Evolutionary conservation across 2,797 vertebrate genomes (phyloP), one percentile per base, ranked within the genome.

Genomic region (Mus spretus): DNA sequence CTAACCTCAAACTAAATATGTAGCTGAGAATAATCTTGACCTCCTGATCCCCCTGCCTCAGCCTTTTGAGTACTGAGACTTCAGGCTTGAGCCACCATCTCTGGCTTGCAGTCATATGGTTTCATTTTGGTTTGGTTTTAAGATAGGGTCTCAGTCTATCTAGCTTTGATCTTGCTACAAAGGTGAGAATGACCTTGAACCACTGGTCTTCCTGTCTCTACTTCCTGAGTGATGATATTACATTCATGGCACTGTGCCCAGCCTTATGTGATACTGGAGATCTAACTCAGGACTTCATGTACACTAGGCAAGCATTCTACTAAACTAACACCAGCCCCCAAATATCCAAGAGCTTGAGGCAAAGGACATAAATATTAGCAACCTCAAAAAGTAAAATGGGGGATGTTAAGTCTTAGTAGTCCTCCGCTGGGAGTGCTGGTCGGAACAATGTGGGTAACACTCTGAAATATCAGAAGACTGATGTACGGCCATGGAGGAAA

Each of bases 391-490:
- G 50, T 13, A 90, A 96, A 93, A 47, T 90, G 31, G 91, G 19
- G 63, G 17, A 47, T 67, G 15, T 63, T 89, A 65, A 72, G 34
- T 86, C 89, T 70, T 79, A 55, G 55, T 90, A 37, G n/a, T 90
- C 81, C 40, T 94, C 34, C 47, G 14, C 70, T 63, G 26, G 70
- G 24, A 91, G 17, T 63, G 40, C 44, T 90, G 93, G 55, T 95
- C 74, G 79, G 28, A 95, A 91, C 88, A 94, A 79, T 15, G 53
- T 74, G 53, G 31, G 24, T n/a, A 74, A 4, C 15, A 72, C 88
- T 92, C 77, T 75, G 34, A 24, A 70, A 93, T 87, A 86, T 95
- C 96, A 74, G 24, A 95, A 91, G 28, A 75, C 34, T 55, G 81
- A 85, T 55, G 47, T 75, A 63, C 0, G 90, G 26, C 67, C 50